Percentiles rank a stretch among this genome's conserved stretches.
Evolutionary conservation across 2,888 invertebrate genomes (phyloP).

Genomic region (Geophilus truncorum): DNA sequence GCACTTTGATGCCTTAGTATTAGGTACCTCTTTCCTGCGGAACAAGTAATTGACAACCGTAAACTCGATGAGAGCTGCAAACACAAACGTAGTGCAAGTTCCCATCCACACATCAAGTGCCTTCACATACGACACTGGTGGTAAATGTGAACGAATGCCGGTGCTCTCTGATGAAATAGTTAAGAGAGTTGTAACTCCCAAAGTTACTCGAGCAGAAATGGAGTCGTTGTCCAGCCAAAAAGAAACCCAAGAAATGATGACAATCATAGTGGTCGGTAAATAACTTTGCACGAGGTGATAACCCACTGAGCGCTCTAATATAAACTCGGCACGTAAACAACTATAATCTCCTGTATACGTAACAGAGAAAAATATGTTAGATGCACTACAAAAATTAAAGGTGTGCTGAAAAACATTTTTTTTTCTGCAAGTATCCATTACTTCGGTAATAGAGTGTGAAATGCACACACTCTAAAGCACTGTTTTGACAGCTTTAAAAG

Average conservation of each 20-base stretch:
- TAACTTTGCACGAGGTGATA: slow-evolving; percentile 46
- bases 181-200: slow-evolving; percentile 45
- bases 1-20: not conserved
- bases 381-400: not conserved
- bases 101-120: slow-evolving; percentile 47
- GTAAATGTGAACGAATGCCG: slow-evolving; percentile 40
- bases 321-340: slow-evolving; percentile 43
- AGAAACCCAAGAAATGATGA: slow-evolving; percentile 46
- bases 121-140: slow-evolving; percentile 43
- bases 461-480: no score
- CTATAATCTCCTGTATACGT: slow-evolving; percentile 42
- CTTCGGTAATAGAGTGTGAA: no score
- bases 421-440: no score
- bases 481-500: no score
- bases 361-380: not conserved
- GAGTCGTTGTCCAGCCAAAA: slow-evolving; percentile 46
- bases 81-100: slow-evolving; percentile 50
- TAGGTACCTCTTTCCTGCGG: slow-evolving; percentile 42
- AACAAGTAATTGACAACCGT: slow-evolving; percentile 53
- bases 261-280: slow-evolving; percentile 45
- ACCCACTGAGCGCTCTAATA: slow-evolving; percentile 43
- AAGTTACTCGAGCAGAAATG: slow-evolving; percentile 45
- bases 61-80: slow-evolving; percentile 52
- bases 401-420: not conserved
- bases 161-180: slow-evolving; percentile 45